Evolutionary conservation across 2,113 vertebrate species (phyloP).

Genomic region (Corythoichthys haematopterus): DNA sequence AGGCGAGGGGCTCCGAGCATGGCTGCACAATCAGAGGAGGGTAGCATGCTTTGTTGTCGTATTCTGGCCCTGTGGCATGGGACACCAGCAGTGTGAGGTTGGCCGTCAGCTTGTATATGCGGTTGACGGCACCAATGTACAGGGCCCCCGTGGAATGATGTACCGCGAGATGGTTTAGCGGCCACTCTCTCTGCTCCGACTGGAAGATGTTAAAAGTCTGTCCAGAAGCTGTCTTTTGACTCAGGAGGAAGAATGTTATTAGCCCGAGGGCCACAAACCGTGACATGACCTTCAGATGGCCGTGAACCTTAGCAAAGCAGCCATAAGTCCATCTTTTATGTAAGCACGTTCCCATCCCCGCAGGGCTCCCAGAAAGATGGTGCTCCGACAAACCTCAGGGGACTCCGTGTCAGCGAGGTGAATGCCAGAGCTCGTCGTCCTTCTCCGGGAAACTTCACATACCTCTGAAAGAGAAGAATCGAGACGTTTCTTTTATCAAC

Average conservation of each 20-base stretch:
- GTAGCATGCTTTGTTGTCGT: constrained; percentile 94
- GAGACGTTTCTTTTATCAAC: constrained; percentile 29
- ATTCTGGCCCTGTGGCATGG: constrained; percentile 89
- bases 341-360: constrained; percentile 77
- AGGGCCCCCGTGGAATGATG: constrained; percentile 82
- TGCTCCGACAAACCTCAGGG: constrained; percentile 28
- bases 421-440: constrained; percentile 31
- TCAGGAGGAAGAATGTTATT: constrained; percentile 66
- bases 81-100: constrained; percentile 88
- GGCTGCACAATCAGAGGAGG: constrained; percentile 93
- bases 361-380: constrained; percentile 31
- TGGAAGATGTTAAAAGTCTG: constrained; percentile 78
- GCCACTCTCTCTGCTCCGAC: constrained; percentile 86
- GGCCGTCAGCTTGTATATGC: constrained; percentile 87
- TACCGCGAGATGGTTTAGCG: constrained; percentile 87
- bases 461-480: constrained; percentile 73
- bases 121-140: constrained; percentile 88
- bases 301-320: constrained; percentile 46
- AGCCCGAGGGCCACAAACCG: constrained; percentile 70
- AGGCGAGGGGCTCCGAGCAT: constrained; percentile 83
- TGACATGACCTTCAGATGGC: constrained; percentile 48
- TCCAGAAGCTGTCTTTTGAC: constrained; percentile 45
- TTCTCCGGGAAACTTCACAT: constrained; percentile 73
- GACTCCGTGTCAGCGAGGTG: constrained; percentile 29
- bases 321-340: constrained; percentile 62